Conservation (phyloP, 2,888 invertebrate genomes). For the Aleiodes leptofemur region DNA sequence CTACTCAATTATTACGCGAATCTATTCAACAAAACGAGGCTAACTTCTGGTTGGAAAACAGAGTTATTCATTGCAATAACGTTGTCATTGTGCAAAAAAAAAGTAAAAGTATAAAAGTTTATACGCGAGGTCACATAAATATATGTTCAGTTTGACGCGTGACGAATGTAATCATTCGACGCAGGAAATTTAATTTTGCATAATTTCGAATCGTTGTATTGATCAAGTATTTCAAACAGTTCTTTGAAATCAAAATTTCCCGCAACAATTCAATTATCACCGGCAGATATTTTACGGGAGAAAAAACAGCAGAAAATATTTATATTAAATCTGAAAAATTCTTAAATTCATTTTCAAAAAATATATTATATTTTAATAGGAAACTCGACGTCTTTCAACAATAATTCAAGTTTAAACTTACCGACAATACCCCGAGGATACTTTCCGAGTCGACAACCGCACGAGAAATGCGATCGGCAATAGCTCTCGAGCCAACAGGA, state of each 20-base stretch:
- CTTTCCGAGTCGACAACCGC: conserved; percentile 76
- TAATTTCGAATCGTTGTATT: not conserved
- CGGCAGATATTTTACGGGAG: too few species aligned
- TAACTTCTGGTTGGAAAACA: too few species aligned
- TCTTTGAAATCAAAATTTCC: not conserved
- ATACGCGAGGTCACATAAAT: conserved; percentile 30
- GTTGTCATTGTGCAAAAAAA: not conserved
- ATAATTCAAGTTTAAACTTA: conserved; percentile 61
- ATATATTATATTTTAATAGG: not conserved
- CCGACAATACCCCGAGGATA: conserved; percentile 72
- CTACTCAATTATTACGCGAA: too few species aligned
- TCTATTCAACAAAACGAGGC: too few species aligned
- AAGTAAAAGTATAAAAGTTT: conserved; percentile 37
- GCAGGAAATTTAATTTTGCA: conserved; percentile 10
- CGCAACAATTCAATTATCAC: too few species aligned
- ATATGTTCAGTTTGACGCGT: conserved; percentile 10
- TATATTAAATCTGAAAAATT: too few species aligned
- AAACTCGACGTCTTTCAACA: not conserved
- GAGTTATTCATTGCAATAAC: not conserved
- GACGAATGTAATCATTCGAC: conserved; percentile 12
- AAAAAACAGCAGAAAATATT: too few species aligned
- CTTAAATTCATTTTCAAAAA: too few species aligned
- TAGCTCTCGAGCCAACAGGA: conserved; percentile 66
- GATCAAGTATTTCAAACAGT: not conserved
- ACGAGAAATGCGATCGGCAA: conserved; percentile 74